Evolutionary conservation across 2,888 invertebrate species (phyloP), one percentile per base, ranked within the genome.

Genomic region (Stenodera caucasica): DNA sequence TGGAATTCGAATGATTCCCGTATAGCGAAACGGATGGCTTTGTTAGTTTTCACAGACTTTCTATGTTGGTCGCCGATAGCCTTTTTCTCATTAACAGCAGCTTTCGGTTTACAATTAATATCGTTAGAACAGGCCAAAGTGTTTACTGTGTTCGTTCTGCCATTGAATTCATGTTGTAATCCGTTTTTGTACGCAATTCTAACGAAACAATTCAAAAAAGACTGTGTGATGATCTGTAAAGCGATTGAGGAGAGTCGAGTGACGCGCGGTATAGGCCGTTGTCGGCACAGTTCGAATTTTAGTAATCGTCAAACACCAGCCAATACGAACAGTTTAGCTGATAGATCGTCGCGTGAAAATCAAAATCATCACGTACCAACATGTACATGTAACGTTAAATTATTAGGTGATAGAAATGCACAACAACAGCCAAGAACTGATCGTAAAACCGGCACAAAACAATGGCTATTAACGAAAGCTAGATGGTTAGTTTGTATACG

Each of bases 31-130:
- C 85, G 96, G 40, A 98, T 98, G 97, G 96, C 98, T 0, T 82
- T 98, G 49, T 84, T 98, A 58, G 97, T 98, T 2, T 96, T 97
- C 80, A 98, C 98, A 0, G 98, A 98, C 80, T 95, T 98, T 76
- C 84, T 97, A 51, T 98, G 98, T 82, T 98, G 98, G 98, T 94
- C 96, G 2, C 98, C 98, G 0, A 96, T 98, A 66, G 95, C 98
- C 1, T 95, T 98, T 81, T 94, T 96, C 79, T 92, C 96, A 6
- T 84, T 98, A 35, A 95, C 96, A 0, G 96, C 98, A 15, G 92
- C 96, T 7, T 93, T 96, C 78, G 97, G 97, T 9, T 83, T 91
- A 67, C 94, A 93, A 64, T 83, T 98, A 53, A 92, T 98, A 29
- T 92, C 94, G 2, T 84, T 98, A 63, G 96, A 97, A 78, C 94